Evolutionary conservation across 2,113 vertebrate genomes (phyloP).

Genomic region (Thymallus thymallus): DNA sequence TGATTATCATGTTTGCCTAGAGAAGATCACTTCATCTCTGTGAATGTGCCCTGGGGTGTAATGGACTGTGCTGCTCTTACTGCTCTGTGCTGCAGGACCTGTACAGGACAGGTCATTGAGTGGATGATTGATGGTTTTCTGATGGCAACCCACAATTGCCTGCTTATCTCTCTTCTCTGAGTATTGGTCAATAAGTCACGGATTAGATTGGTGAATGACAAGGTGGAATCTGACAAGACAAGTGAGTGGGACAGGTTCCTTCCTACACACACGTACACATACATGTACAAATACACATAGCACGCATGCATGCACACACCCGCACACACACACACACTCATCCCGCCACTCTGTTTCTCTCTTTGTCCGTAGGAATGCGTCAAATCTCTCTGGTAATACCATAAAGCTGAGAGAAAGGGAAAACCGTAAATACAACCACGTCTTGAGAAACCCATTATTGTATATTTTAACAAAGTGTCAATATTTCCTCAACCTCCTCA

Average conservation of each 20-base stretch:
- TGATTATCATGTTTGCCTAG: no score
- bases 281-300: no score
- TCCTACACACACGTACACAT: not conserved
- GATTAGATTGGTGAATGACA: slow-evolving; percentile 61
- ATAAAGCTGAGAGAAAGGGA: not conserved
- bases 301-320: no score
- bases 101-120: not conserved
- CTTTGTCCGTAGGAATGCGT: not conserved
- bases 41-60: no score
- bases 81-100: not conserved
- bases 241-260: slow-evolving; percentile 60
- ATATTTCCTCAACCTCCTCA: slow-evolving; percentile 9
- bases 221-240: slow-evolving; percentile 53
- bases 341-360: no score
- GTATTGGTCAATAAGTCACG: slow-evolving; percentile 59
- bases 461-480: slow-evolving; percentile 3
- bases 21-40: no score
- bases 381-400: not conserved
- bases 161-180: slow-evolving; percentile 43
- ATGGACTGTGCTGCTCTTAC: no score
- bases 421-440: not conserved
- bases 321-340: no score
- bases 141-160: slow-evolving; percentile 42
- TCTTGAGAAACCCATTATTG: slow-evolving; percentile 4
- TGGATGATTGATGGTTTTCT: not conserved